These are phyloP conservation scores for Erythrolamprus reginae DNA, from an alignment of 2,113 vertebrate genomes.

Conservation along the genomic window DNA sequence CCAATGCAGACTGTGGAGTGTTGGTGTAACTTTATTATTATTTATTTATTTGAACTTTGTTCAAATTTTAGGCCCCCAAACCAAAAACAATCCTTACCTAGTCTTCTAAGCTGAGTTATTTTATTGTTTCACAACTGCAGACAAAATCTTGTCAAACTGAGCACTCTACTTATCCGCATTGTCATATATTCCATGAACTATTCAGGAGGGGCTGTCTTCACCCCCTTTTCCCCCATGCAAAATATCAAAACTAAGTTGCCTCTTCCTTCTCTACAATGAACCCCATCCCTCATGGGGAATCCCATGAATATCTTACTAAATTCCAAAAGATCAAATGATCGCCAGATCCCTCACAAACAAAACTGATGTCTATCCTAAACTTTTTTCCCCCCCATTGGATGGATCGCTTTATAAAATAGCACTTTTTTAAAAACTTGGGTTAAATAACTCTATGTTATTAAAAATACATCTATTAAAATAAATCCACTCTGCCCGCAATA, in stretches of 20 bases:
- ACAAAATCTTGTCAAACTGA: neutral
- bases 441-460: slow-evolving; percentile 67
- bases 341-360: slow-evolving; percentile 41
- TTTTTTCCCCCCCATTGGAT: slow-evolving; percentile 63
- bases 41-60: too few relatives aligned
- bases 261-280: neutral
- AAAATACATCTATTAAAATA: slow-evolving; percentile 56
- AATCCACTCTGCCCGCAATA: slow-evolving; percentile 74
- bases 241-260: neutral
- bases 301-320: neutral
- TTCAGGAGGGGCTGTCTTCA: neutral
- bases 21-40: too few relatives aligned
- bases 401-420: slow-evolving; percentile 62
- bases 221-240: neutral
- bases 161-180: neutral
- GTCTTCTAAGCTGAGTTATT: neutral
- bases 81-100: neutral
- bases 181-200: neutral
- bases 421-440: slow-evolving; percentile 74
- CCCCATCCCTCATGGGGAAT: neutral
- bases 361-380: slow-evolving; percentile 53
- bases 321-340: neutral
- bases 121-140: neutral
- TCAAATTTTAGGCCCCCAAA: neutral
- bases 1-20: too few relatives aligned